A percentile compares a stretch with the other conserved stretches of the same genome.
phyloP scores from a whole-genome alignment of 2,797 vertebrate genomes.

The Syngnathus rostellatus region DNA sequence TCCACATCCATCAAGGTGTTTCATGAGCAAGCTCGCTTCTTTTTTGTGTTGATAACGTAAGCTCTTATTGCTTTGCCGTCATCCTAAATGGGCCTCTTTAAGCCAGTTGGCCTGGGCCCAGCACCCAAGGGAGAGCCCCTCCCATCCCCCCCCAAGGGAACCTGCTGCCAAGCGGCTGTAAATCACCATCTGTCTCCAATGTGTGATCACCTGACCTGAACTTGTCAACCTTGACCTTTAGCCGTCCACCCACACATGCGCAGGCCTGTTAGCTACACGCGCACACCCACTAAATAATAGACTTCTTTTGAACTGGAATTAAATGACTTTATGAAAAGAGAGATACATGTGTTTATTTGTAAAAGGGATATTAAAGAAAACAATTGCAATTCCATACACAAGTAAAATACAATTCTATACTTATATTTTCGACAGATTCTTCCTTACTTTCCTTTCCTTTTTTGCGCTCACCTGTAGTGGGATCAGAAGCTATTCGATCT shows the following conservation, averaged over 20 bases:
- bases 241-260: constrained; percentile 24
- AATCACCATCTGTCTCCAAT: constrained; percentile 63
- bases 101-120: constrained; percentile 10
- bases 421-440: too few relatives aligned
- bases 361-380: too few relatives aligned
- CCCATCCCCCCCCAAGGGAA: constrained; percentile 24
- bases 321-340: not conserved
- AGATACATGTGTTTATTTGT: not conserved
- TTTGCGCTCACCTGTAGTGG: too few relatives aligned
- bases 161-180: constrained; percentile 31
- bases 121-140: not conserved
- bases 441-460: too few relatives aligned
- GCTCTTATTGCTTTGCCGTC: not conserved
- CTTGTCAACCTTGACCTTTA: constrained; percentile 56
- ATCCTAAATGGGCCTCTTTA: constrained; percentile 6
- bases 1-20: not conserved
- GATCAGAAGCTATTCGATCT: too few relatives aligned
- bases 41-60: not conserved
- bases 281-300: not conserved
- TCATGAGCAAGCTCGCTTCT: not conserved
- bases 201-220: constrained; percentile 58
- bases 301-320: not conserved
- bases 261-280: constrained; percentile 25
- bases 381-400: not conserved
- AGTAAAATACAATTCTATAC: too few relatives aligned